Conservation (phyloP, 2,113 vertebrate genomes). For the Menidia beryllina region DNA sequence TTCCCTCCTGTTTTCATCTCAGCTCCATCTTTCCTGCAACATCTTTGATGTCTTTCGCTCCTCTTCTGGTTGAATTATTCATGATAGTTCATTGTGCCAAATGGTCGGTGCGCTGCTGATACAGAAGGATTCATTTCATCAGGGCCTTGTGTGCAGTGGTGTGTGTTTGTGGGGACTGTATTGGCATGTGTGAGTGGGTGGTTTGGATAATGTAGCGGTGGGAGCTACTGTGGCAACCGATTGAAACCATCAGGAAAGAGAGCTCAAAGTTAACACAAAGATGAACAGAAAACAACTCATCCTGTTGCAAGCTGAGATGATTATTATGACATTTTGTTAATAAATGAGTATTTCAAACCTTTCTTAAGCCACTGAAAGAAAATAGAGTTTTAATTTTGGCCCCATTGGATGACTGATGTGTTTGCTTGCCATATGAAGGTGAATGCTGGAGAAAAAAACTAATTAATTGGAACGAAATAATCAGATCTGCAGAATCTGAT, state of each 20-base stretch:
- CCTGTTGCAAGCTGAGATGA: neutral
- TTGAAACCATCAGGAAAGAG: conserved; percentile 24
- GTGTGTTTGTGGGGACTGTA: conserved; percentile 34
- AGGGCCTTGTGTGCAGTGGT: conserved; percentile 25
- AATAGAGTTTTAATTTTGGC: neutral
- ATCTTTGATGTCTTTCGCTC: conserved; percentile 26
- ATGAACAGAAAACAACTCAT: too few relatives aligned
- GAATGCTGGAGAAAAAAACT: too few relatives aligned
- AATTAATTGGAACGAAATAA: too few relatives aligned
- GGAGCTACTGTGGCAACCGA: conserved; percentile 26
- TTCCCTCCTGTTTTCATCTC: conserved; percentile 32
- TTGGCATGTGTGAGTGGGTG: conserved; percentile 39
- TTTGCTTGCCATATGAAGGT: neutral
- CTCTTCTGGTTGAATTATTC: conserved; percentile 75
- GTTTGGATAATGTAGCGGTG: conserved; percentile 26
- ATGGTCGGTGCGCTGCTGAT: conserved; percentile 64
- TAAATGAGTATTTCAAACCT: neutral
- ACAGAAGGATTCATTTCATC: conserved; percentile 74
- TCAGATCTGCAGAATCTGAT: too few relatives aligned
- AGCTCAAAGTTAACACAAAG: too few relatives aligned
- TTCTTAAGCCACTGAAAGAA: neutral
- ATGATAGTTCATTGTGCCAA: conserved; percentile 71
- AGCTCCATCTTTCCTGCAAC: conserved; percentile 33
- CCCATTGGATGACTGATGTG: neutral
- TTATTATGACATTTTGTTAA: neutral